Evolutionary conservation across 1,140 invertebrate genomes (phyloP).

Genomic region (Brachionus rubens): DNA sequence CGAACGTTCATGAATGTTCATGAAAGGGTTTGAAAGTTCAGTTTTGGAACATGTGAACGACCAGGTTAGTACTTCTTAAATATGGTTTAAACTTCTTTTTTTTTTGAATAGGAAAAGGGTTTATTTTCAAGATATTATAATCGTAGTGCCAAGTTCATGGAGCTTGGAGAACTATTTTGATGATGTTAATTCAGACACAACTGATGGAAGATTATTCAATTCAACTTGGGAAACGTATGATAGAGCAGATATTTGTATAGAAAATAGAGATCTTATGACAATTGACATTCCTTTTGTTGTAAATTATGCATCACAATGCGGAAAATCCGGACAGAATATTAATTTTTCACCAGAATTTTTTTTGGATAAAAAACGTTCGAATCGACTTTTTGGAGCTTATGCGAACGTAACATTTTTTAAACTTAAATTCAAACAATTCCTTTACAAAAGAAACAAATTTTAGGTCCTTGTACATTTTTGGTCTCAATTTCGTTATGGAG

Average conservation of each 20-base stretch:
- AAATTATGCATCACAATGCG: constrained; percentile 35
- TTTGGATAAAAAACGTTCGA: neutral
- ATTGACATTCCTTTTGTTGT: constrained; percentile 37
- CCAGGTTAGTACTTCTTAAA: too few relatives aligned
- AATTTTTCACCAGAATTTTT: constrained; percentile 27
- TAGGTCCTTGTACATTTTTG: constrained; percentile 19
- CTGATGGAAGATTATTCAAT: neutral
- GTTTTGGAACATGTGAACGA: too few relatives aligned
- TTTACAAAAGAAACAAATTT: neutral
- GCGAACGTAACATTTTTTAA: neutral
- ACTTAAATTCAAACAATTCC: neutral
- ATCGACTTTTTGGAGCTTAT: neutral
- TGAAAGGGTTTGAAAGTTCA: too few relatives aligned
- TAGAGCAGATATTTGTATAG: constrained; percentile 4
- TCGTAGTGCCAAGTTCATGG: constrained; percentile 16
- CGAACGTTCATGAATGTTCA: too few relatives aligned
- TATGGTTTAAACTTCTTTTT: too few relatives aligned
- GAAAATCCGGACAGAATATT: neutral
- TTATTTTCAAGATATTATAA: constrained; percentile 26
- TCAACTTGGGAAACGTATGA: constrained; percentile 20
- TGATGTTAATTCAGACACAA: neutral
- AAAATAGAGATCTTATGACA: neutral
- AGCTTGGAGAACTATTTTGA: constrained; percentile 8
- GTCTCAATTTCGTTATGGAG: constrained; percentile 39
- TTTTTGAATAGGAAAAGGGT: constrained; percentile 14